phyloP scores from a whole-genome alignment of 2,113 vertebrate species.

The Dendrocopos noguchii region DNA sequence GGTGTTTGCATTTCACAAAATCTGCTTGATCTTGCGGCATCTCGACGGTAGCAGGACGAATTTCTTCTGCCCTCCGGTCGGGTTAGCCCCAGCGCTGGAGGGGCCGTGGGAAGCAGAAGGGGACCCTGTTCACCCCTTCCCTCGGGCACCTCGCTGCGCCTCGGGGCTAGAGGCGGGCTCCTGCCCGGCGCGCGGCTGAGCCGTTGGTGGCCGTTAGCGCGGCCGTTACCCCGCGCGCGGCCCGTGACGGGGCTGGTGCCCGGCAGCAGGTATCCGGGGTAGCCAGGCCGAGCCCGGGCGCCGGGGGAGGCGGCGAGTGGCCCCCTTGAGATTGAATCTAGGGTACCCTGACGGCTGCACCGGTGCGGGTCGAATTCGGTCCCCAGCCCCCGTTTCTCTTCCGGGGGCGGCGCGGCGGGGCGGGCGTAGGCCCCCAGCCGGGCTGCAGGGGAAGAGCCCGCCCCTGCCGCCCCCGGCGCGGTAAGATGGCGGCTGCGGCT shows the following conservation, averaged over 20 bases:
- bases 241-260: too few species aligned
- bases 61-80: neutral
- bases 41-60: neutral
- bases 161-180: too few species aligned
- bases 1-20: neutral
- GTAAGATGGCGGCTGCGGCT: conserved; percentile 85
- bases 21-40: rapidly evolving
- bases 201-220: neutral
- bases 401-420: conserved; percentile 6
- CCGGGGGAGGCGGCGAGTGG: neutral
- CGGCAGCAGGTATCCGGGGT: neutral
- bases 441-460: conserved; percentile 49
- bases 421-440: neutral
- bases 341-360: neutral
- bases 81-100: neutral
- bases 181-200: too few species aligned
- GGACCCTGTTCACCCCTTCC: neutral
- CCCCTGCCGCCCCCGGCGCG: conserved; percentile 27
- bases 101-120: too few species aligned
- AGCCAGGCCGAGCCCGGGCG: neutral
- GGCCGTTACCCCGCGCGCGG: neutral
- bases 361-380: rapidly evolving
- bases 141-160: neutral
- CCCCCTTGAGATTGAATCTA: neutral
- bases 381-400: neutral